Evolutionary conservation across 1,140 invertebrate genomes (phyloP).

Genomic region (Oedothorax gibbosus): DNA sequence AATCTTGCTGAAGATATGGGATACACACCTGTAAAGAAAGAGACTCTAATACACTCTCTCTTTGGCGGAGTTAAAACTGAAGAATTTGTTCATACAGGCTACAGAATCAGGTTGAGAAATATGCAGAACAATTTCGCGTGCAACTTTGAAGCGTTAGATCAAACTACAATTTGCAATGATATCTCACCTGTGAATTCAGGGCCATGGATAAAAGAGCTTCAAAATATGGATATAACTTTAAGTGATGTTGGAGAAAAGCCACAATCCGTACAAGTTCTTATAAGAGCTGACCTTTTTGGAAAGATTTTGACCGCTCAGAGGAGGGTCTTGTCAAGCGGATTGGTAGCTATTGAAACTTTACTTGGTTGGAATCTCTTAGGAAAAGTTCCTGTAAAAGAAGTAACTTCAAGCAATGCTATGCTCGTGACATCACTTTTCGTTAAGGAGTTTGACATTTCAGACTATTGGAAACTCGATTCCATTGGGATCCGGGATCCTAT

Average conservation of each 20-base stretch:
- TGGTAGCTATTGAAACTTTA: neutral
- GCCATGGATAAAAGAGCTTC: too few species aligned
- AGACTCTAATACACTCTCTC: too few species aligned
- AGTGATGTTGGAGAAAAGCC: neutral
- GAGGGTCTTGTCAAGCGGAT: neutral
- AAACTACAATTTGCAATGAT: too few species aligned
- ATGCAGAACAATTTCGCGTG: neutral
- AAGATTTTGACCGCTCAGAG: neutral
- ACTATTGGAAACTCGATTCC: neutral
- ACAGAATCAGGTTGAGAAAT: neutral
- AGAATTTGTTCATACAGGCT: neutral
- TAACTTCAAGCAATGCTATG: neutral
- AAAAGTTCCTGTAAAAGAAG: neutral
- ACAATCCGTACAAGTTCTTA: neutral
- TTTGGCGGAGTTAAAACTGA: too few species aligned
- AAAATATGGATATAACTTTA: too few species aligned
- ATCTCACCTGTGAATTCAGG: too few species aligned
- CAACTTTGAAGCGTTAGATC: too few species aligned
- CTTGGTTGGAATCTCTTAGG: constrained; percentile 2
- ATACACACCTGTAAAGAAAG: too few species aligned
- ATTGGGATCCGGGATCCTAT: neutral
- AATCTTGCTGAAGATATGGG: too few species aligned
- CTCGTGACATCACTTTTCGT: constrained; percentile 13
- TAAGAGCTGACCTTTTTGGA: neutral
- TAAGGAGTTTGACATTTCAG: too few species aligned